phyloP scores from a whole-genome alignment of 2,113 vertebrate genomes.

The Antechinus flavipes region DNA sequence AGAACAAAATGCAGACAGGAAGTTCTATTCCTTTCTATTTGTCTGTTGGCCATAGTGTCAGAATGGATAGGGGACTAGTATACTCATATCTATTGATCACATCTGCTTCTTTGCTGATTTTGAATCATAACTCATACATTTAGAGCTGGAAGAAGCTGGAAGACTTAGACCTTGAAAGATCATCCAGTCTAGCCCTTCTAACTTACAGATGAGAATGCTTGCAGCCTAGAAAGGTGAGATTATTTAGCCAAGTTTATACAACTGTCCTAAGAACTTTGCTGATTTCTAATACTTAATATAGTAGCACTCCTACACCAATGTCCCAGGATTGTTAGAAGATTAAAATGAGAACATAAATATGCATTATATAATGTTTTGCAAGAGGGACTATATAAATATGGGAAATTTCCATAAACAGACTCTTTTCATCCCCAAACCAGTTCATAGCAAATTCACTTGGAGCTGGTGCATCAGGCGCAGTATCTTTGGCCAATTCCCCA shows the following conservation, averaged over 20 bases:
- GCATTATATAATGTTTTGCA: background rate
- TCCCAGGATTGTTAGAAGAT: background rate
- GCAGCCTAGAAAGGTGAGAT: background rate
- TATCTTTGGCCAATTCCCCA: slow-evolving; percentile 45
- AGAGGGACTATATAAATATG: background rate
- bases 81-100: too few species aligned
- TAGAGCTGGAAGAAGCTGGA: background rate
- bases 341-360: background rate
- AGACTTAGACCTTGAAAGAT: background rate
- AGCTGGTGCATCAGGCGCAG: background rate
- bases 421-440: background rate
- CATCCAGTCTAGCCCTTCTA: background rate
- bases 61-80: background rate
- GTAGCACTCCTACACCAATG: background rate
- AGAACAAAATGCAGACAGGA: background rate
- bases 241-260: too few species aligned
- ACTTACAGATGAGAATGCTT: background rate
- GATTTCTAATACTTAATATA: background rate
- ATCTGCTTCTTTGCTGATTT: background rate
- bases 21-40: background rate
- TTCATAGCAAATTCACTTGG: slow-evolving; percentile 37
- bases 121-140: background rate
- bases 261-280: too few species aligned
- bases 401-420: background rate
- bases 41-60: background rate